Conservation (phyloP, 37 sponge, comb jelly and placozoan species). For the Ianthella basta region DNA sequence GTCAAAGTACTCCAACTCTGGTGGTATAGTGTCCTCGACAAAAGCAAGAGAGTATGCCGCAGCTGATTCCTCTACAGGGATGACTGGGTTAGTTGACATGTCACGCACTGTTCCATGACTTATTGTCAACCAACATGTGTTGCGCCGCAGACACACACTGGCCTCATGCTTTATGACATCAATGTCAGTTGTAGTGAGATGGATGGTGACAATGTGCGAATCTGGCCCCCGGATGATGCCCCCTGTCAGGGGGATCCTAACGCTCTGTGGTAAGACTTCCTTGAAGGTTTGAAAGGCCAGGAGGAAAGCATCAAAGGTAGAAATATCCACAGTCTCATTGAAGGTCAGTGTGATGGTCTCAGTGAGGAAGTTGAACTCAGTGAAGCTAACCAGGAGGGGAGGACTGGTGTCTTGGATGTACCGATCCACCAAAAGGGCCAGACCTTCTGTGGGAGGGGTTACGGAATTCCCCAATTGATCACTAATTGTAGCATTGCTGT, state of each 20-base stretch:
- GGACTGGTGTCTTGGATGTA: conserved; percentile 69
- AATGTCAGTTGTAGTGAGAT: conserved; percentile 67
- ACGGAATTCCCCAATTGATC: conserved; percentile 76
- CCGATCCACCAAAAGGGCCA: conserved; percentile 17
- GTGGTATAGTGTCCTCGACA: conserved; percentile 63
- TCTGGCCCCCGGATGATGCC: conserved; percentile 47
- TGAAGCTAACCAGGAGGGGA: conserved; percentile 71
- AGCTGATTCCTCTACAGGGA: conserved; percentile 25
- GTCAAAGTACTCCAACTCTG: conserved; percentile 75
- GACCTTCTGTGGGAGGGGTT: background rate
- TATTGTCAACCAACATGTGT: conserved; percentile 87
- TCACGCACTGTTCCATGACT: conserved; percentile 60
- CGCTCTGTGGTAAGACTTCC: conserved; percentile 30
- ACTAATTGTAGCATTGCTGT: conserved; percentile 37
- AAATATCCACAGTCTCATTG: conserved; percentile 78
- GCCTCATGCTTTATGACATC: conserved; percentile 70
- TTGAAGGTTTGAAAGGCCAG: conserved; percentile 85
- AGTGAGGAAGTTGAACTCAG: conserved; percentile 78
- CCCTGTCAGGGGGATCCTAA: conserved; percentile 59
- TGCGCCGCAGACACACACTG: conserved; percentile 79
- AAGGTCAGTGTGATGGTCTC: conserved; percentile 79
- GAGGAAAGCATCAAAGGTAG: conserved; percentile 60
- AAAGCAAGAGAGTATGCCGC: conserved; percentile 63
- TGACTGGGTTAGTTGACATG: conserved; percentile 63
- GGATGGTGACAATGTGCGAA: conserved; percentile 71